A percentile compares a stretch with the other conserved stretches of the same genome.
These are phyloP conservation scores for Myocastor coypus DNA, from an alignment of 2,113 vertebrate species.

Conservation along the genomic window DNA sequence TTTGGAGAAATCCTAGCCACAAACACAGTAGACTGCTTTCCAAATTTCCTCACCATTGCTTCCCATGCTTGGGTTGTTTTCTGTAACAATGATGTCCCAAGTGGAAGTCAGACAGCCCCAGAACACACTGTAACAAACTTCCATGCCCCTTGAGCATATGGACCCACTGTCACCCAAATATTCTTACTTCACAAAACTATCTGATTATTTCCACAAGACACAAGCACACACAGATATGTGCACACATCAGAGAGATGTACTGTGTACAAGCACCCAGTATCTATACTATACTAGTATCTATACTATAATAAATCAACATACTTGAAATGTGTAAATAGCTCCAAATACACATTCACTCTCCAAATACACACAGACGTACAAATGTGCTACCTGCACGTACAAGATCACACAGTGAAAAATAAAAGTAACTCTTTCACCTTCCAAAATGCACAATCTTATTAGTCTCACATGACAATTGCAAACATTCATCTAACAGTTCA, in stretches of 20 bases:
- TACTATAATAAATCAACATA: background rate
- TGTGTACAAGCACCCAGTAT: background rate
- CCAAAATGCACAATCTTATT: background rate
- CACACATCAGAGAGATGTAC: background rate
- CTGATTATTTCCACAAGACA: too few species aligned
- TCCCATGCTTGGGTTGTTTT: background rate
- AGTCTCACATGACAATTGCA: background rate
- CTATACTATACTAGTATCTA: too few species aligned
- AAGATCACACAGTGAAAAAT: background rate
- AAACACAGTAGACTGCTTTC: background rate
- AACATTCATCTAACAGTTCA: background rate
- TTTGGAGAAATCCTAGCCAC: background rate
- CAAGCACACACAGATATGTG: too few species aligned
- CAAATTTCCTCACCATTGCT: background rate
- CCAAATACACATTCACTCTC: background rate
- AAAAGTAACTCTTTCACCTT: background rate
- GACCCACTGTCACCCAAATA: too few species aligned
- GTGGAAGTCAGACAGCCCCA: too few species aligned
- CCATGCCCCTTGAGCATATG: too few species aligned
- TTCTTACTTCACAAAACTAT: too few species aligned
- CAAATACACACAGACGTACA: too few species aligned
- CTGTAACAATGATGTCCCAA: background rate
- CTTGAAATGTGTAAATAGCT: background rate
- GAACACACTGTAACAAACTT: too few species aligned
- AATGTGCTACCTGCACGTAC: background rate